phyloP scores from a whole-genome alignment of 2,888 invertebrate species.

The Pheosia gnoma region DNA sequence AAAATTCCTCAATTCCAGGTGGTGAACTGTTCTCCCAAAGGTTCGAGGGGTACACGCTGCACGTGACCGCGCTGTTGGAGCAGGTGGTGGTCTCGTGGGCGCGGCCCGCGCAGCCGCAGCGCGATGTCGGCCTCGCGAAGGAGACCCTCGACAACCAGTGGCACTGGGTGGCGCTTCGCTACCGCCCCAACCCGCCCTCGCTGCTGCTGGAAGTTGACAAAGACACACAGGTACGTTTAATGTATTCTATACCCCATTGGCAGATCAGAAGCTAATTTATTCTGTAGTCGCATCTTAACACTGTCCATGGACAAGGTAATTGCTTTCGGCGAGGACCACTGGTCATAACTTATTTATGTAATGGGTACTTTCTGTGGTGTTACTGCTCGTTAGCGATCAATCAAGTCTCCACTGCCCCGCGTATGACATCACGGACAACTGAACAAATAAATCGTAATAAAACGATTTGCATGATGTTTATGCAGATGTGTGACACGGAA shows the following conservation, averaged over 20 bases:
- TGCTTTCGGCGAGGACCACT: too few relatives aligned
- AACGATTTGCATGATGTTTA: slow-evolving; percentile 5
- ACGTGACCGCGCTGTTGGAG: slow-evolving; percentile 85
- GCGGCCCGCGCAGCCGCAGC: slow-evolving; percentile 76
- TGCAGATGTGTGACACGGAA: slow-evolving; percentile 1
- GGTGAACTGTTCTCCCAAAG: slow-evolving; percentile 89
- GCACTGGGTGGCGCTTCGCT: slow-evolving; percentile 89
- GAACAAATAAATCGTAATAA: slow-evolving; percentile 23
- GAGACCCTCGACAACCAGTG: slow-evolving; percentile 91
- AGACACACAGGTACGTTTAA: slow-evolving; percentile 58
- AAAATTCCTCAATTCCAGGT: slow-evolving; percentile 67
- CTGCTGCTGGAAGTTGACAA: slow-evolving; percentile 71
- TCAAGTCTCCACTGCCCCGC: slow-evolving; percentile 5
- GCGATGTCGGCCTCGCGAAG: slow-evolving; percentile 86
- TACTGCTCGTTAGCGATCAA: neutral
- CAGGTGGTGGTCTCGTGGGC: slow-evolving; percentile 85
- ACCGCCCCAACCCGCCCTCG: slow-evolving; percentile 75
- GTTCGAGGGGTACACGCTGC: slow-evolving; percentile 85
- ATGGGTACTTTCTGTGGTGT: neutral
- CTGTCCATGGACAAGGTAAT: too few relatives aligned
- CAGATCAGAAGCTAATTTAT: too few relatives aligned
- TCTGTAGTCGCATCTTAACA: too few relatives aligned
- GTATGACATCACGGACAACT: slow-evolving; percentile 14
- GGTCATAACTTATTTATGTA: neutral
- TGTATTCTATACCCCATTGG: too few relatives aligned